Base-by-base conservation (phyloP, 2,113 vertebrate genomes). In the Mesoclemmys tuberculata region DNA sequence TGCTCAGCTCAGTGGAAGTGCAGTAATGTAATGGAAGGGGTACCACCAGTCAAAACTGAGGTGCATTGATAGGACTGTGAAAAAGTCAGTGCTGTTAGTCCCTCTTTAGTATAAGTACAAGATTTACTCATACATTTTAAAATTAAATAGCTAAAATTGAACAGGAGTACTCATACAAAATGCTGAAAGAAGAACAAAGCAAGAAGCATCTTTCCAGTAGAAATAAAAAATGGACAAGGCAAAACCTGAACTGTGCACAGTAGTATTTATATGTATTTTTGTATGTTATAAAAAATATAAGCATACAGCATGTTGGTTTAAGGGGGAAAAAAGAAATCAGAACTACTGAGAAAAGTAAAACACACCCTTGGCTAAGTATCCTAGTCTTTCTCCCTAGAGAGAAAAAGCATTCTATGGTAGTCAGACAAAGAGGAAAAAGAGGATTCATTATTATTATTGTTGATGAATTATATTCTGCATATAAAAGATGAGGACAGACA, bases 271-370 rank as follows among this genome's bases (percentile, higher is more conserved):
- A 75, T 0, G 1, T 81, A 85, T 83, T 90, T 44, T 80, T 92
- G 35, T 92, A 80, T 64, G 94, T 94, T 91, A 74, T 78, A 95
- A 95, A 97, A 84, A 93, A 22, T 48, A 56, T 26, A 80, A 93
- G 13, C 55, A 38, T 78, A 88, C 46, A 94, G 80, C 64, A 94
- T 90, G 84, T 11, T 79, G 81, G 64, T 96, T 94, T 84, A 68
- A 94, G 61, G 44, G 41, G 10, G 80, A 92, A 91, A 93, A 91
- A 86, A 29, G 95, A 81, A 85, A 95, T 56, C 87, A 93, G 90
- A 88, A 93, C 74, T 82, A 96, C 58, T 88, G 79, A 89, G 68
- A 94, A 95, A 96, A 97, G 88, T 92, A 92, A 94, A 96, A 93
- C 90, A 96, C 91, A 92, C 93, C 93, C 92, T 94, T 97, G 95